Evolutionary conservation across 2,113 vertebrate species (phyloP), one percentile per base, ranked within the genome.

Genomic region (Genyomyrus donnyi): DNA sequence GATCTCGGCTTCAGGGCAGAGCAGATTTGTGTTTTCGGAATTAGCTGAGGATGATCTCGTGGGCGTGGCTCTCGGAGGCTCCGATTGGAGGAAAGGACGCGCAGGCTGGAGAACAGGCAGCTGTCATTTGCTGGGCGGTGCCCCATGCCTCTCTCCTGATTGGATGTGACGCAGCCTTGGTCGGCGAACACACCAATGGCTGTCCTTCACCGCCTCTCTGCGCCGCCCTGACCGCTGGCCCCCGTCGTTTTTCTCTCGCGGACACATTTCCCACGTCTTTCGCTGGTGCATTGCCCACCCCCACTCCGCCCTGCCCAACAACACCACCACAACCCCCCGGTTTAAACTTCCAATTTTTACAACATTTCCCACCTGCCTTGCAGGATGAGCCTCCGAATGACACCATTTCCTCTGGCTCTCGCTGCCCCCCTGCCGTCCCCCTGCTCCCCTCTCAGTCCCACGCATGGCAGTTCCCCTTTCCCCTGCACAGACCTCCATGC

Each of bases 381-480:
- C 89, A 24, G 45, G 91, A 91, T 89, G n/a, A 90, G 91, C 88
- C 88, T 90, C 89, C 90, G 92, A 94, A 95, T 92, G 93, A 90
- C 91, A 90, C 90, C 87, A 87, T 94, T 93, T 95, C 92, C 89
- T 91, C 91, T 90, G 74, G 89, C 89, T 92, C 93, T 39, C 48
- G 91, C 90, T 90, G 87, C 91, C 50, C 17, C 91, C 49, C 89
- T 88, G 91, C 92, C 91, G 31, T 85, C 88, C 91, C 91, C 90
- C 89, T 85, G 56, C 45, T 88, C 80, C 90, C 91, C 88, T 88
- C 27, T 52, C 88, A 58, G 24, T 58, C 58, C 70, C 90, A 94
- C 93, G 94, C 95, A 95, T 94, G 93, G 42, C 94, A 93, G 88
- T 90, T 93, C 92, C 92, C 94, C 93, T 94, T 89, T 87, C 49